Conservation (phyloP, 2,113 vertebrate species). For the Chionomys nivalis region DNA sequence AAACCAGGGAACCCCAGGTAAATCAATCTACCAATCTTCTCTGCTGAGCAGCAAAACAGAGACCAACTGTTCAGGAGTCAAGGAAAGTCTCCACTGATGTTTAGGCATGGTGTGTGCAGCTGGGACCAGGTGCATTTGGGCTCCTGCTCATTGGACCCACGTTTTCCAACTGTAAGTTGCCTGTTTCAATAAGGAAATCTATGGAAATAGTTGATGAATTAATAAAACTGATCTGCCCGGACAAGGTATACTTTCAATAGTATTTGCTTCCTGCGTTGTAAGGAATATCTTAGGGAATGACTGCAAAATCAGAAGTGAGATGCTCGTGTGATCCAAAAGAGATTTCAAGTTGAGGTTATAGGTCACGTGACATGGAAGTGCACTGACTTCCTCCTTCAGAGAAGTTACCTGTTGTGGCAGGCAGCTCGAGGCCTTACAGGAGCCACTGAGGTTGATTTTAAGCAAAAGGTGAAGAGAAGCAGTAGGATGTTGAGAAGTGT, state of each 20-base stretch:
- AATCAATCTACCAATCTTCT: not conserved
- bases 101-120: not conserved
- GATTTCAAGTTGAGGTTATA: not conserved
- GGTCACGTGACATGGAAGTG: not conserved
- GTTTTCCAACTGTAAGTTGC: not conserved
- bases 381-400: not conserved
- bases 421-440: not conserved
- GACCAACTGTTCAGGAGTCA: not conserved
- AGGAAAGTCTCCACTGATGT: not conserved
- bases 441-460: conserved; percentile 24
- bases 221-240: not conserved
- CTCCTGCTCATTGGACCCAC: not conserved
- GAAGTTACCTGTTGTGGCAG: not conserved
- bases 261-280: not conserved
- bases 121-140: not conserved
- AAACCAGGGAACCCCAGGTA: not conserved
- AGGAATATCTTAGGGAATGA: not conserved
- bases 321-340: not conserved
- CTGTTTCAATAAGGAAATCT: not conserved
- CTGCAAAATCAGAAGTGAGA: not conserved
- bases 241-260: not conserved
- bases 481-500: not conserved
- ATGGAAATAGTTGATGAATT: not conserved
- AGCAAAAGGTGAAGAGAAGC: not conserved
- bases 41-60: not conserved